Conservation (phyloP, 2,888 invertebrate genomes). For the Drosophila suboccidentalis region DNA sequence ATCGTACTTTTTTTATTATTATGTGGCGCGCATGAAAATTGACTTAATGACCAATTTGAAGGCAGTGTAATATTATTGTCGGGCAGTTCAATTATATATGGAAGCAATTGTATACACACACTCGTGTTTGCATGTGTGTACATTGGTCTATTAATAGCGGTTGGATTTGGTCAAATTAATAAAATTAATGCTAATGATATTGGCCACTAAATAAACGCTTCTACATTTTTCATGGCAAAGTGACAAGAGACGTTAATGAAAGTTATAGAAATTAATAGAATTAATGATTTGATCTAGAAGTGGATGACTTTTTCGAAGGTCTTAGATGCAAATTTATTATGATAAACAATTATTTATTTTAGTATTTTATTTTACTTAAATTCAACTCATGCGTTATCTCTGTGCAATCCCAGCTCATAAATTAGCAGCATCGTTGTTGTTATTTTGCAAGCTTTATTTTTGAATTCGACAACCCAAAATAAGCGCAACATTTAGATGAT, state of each 20-base stretch:
- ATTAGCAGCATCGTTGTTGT: slow-evolving; percentile 1
- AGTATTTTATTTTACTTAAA: not conserved
- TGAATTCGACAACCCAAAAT: slow-evolving; percentile 40
- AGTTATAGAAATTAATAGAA: slow-evolving; percentile 1
- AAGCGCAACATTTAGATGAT: slow-evolving; percentile 40
- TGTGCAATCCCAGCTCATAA: not conserved
- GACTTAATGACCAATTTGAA: slow-evolving; percentile 64
- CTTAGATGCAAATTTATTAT: not conserved
- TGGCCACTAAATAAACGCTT: slow-evolving; percentile 36
- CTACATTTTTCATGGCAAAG: slow-evolving; percentile 14
- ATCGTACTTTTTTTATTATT: slow-evolving; percentile 26
- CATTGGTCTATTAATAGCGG: slow-evolving; percentile 7
- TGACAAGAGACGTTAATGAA: slow-evolving; percentile 4
- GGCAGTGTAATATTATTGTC: slow-evolving; percentile 49
- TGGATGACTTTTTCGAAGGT: not conserved
- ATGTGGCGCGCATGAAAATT: slow-evolving; percentile 47
- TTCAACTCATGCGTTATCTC: slow-evolving; percentile 12
- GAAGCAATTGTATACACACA: slow-evolving; percentile 14
- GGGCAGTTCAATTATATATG: slow-evolving; percentile 24
- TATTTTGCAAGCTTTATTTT: slow-evolving; percentile 26
- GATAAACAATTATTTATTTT: too few relatives aligned
- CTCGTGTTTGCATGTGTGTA: not conserved
- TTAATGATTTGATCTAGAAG: not conserved
- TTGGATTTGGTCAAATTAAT: slow-evolving; percentile 41
- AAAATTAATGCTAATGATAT: slow-evolving; percentile 54